Percentiles rank a stretch among this genome's conserved stretches.
phyloP scores from a whole-genome alignment of 2,888 invertebrate genomes.

The Euplagia quadripunctaria region DNA sequence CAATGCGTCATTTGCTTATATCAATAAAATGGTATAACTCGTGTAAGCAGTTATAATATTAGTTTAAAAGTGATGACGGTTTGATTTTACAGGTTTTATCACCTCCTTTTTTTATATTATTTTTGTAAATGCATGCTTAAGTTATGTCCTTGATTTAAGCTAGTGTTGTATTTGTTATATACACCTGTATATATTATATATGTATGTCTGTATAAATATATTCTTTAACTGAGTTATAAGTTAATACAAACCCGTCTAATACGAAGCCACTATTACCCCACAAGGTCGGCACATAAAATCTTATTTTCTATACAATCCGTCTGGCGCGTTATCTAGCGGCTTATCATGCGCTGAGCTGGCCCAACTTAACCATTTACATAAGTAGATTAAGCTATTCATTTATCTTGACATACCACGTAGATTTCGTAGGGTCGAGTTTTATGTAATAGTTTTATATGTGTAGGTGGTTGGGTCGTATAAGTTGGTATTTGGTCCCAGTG shows the following conservation, averaged over 20 bases:
- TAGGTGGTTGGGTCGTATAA: background rate
- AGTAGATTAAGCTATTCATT: constrained; percentile 52
- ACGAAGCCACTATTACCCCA: background rate
- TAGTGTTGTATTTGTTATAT: too few species aligned
- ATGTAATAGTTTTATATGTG: background rate
- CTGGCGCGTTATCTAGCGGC: constrained; percentile 51
- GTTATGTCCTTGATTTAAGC: too few species aligned
- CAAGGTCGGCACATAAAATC: constrained; percentile 55
- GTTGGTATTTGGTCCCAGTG: background rate
- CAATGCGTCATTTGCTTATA: too few species aligned
- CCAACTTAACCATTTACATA: constrained; percentile 55
- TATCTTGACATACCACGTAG: constrained; percentile 45
- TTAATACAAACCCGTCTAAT: background rate
- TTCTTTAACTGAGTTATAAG: background rate
- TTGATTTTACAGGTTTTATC: too few species aligned
- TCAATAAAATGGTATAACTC: too few species aligned
- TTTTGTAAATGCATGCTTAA: too few species aligned
- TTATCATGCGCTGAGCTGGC: constrained; percentile 33
- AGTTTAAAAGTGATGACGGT: too few species aligned
- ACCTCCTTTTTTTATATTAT: too few species aligned
- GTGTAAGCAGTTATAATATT: too few species aligned
- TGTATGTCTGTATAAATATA: background rate
- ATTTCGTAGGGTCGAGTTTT: background rate
- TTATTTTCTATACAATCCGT: constrained; percentile 56
- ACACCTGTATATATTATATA: too few species aligned